Evolutionary conservation across 2,113 vertebrate genomes (phyloP), one percentile per base, ranked within the genome.

Genomic region (Hymenochirus boettgeri): DNA sequence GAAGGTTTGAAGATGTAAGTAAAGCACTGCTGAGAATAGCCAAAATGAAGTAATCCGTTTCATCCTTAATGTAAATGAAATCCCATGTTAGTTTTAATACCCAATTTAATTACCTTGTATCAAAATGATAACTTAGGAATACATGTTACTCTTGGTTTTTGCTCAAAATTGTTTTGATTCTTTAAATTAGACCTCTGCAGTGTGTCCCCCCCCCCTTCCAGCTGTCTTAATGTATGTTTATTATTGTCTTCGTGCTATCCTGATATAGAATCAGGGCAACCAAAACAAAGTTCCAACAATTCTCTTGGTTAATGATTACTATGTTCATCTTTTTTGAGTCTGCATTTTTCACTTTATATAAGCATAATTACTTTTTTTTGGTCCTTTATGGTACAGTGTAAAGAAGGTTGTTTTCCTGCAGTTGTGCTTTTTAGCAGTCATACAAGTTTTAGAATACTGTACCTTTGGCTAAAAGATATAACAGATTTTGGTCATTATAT

Each of bases 401-500:
- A 13, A 12, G 21, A 50, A 48, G 37, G 6, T 18, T 37, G 42
- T 37, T 57, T 65, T 55, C 26, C 18, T 23, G 18, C 25, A 24
- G 21, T 45, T 25, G 31, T 48, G 22, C 46, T 27, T 50, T 46
- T 24, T 17, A 53, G 50, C 50, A 26, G 4, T 53, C 50, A 53
- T 53, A 53, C 13, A 73, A 78, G 77, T 82, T 83, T 79, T 78
- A 79, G 25, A 78, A 82, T 74, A n/a, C n/a, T n/a, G n/a, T n/a
- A 79, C 75, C 60, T 81, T 72, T 84, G 73, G 75, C 70, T 84
- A 76, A 78, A 74, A 85, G 75, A 76, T 73, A 76, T 77, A 81
- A 81, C 65, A 79, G 78, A 77, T 83, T 69, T 71, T 77, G 69
- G 22, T 77, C 75, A 76, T 79, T 79, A 79, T 76, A 52, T 76